Conservation (phyloP, 2,797 vertebrate species). For the Myiotriccus ornatus region DNA sequence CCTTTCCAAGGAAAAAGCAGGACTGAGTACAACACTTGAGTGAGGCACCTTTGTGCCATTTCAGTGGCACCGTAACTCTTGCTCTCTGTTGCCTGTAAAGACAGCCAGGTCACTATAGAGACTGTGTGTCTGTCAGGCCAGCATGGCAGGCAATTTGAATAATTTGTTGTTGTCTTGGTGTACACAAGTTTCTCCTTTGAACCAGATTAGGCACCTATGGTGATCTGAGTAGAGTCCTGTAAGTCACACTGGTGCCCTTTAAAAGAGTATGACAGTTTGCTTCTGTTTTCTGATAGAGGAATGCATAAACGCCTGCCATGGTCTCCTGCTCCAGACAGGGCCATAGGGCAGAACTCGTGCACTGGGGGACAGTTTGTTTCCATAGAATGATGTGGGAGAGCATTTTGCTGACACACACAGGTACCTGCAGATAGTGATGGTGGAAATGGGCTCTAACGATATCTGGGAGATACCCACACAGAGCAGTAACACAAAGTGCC, state of each 20-base stretch:
- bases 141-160: not conserved
- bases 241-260: not conserved
- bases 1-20: not conserved
- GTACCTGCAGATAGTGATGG: not conserved
- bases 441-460: not conserved
- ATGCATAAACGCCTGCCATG: not conserved
- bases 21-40: not conserved
- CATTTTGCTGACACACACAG: not conserved
- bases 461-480: not conserved
- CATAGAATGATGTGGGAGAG: not conserved
- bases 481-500: not conserved
- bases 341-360: not conserved
- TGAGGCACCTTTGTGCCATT: not conserved
- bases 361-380: not conserved
- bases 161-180: not conserved
- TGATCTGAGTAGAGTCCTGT: not conserved
- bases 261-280: not conserved
- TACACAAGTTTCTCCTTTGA: not conserved
- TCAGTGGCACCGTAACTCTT: not conserved
- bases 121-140: not conserved
- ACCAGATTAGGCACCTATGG: not conserved
- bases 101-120: not conserved
- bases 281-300: not conserved
- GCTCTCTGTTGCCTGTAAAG: not conserved
- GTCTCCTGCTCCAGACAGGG: not conserved